Conservation (phyloP, 1,140 invertebrate genomes). For the Himalopsyche phryganea region DNA sequence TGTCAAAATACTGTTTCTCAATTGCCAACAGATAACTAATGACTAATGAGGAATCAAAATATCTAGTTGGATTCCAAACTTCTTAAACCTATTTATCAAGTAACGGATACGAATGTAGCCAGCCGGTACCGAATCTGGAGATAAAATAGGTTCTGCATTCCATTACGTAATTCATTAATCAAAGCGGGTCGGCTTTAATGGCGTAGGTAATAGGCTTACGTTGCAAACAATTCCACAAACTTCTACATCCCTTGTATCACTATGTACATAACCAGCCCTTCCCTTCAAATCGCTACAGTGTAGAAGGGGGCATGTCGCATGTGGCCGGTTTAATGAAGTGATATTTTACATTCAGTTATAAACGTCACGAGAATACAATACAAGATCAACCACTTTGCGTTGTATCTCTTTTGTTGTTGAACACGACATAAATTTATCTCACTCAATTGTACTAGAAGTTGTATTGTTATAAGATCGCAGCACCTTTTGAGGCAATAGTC, state of each 20-base stretch:
- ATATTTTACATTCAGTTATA: constrained; percentile 12
- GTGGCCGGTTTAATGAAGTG: constrained; percentile 10
- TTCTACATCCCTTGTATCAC: constrained; percentile 3
- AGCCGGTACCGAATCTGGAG: neutral
- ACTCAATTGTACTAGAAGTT: too few species aligned
- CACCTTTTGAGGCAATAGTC: too few species aligned
- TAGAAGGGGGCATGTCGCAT: neutral
- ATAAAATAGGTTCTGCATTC: constrained; percentile 7
- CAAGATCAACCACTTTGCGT: neutral
- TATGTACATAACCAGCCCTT: too few species aligned
- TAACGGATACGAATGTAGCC: neutral
- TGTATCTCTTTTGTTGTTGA: too few species aligned
- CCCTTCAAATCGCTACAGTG: too few species aligned
- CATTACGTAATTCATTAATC: constrained; percentile 30
- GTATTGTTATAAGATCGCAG: too few species aligned
- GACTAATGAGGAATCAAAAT: neutral
- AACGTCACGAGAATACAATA: neutral
- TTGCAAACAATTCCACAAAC: constrained; percentile 18
- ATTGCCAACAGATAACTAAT: too few species aligned
- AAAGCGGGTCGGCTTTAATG: constrained; percentile 25
- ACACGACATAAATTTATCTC: too few species aligned
- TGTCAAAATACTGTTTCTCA: too few species aligned
- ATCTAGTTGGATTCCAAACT: neutral
- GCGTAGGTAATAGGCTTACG: constrained; percentile 25
- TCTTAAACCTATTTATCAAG: constrained; percentile 2